Percentiles rank a stretch among this genome's conserved stretches.
Conservation (phyloP, 2,113 vertebrate genomes). For the Dermatemys mawii region DNA sequence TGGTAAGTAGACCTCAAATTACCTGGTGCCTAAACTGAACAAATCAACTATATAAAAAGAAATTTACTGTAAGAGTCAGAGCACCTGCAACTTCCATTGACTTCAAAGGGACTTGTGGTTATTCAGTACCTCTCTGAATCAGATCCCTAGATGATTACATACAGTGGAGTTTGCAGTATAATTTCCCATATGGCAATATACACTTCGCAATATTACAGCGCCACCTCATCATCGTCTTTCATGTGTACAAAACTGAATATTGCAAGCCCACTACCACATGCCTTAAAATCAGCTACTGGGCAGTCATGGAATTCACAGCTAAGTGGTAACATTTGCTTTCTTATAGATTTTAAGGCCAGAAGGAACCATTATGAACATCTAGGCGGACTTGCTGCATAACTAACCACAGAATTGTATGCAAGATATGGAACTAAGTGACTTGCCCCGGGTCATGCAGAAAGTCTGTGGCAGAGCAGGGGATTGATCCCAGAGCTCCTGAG, state of each 20-base stretch:
- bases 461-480: not conserved
- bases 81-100: not conserved
- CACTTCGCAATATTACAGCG: not conserved
- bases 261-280: not conserved
- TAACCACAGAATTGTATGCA: not conserved
- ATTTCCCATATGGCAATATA: not conserved
- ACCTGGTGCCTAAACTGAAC: not conserved
- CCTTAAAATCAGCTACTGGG: not conserved
- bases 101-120: not conserved
- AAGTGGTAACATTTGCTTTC: not conserved
- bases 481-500: not conserved
- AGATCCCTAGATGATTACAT: not conserved
- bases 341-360: not conserved
- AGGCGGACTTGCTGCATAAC: not conserved
- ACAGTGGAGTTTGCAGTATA: not conserved
- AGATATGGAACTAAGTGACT: not conserved
- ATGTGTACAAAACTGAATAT: not conserved
- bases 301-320: not conserved
- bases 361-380: not conserved
- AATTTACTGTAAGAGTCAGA: not conserved
- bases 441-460: not conserved
- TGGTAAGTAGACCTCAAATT: not conserved
- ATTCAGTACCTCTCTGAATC: not conserved
- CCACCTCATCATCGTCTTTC: not conserved
- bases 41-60: not conserved